Conservation (phyloP, 2,888 invertebrate species). For the Ephialtes manifestator region DNA sequence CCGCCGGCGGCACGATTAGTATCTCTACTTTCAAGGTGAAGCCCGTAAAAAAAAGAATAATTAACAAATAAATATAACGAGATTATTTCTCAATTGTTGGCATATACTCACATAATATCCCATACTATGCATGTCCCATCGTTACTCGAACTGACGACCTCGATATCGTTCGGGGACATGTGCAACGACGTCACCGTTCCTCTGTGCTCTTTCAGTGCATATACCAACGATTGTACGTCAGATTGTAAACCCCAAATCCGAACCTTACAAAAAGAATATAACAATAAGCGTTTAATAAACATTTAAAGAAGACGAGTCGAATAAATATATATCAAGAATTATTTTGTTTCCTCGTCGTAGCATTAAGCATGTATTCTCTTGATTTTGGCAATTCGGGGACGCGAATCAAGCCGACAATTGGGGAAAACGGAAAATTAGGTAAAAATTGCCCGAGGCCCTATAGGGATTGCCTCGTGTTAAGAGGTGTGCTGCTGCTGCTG, state of each 20-base stretch:
- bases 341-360: too few species aligned
- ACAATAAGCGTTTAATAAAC: background rate
- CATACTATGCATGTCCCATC: constrained; percentile 98
- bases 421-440: too few species aligned
- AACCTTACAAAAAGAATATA: constrained; percentile 86
- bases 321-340: too few species aligned
- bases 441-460: too few species aligned
- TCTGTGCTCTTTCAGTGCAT: constrained; percentile 96
- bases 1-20: too few species aligned
- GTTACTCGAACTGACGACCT: constrained; percentile 95
- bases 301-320: too few species aligned
- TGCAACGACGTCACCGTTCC: constrained; percentile 94
- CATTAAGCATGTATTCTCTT: too few species aligned
- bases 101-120: constrained; percentile 91
- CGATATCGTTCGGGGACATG: constrained; percentile 91
- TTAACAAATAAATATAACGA: background rate
- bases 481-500: too few species aligned
- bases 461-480: too few species aligned
- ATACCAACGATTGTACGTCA: constrained; percentile 89
- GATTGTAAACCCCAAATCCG: constrained; percentile 93
- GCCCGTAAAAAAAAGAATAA: background rate
- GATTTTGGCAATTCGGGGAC: too few species aligned
- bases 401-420: too few species aligned
- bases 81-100: background rate
- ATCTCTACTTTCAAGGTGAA: background rate